Base-by-base conservation (phyloP, 1,140 invertebrate species). In the Lucilia sericata region DNA sequence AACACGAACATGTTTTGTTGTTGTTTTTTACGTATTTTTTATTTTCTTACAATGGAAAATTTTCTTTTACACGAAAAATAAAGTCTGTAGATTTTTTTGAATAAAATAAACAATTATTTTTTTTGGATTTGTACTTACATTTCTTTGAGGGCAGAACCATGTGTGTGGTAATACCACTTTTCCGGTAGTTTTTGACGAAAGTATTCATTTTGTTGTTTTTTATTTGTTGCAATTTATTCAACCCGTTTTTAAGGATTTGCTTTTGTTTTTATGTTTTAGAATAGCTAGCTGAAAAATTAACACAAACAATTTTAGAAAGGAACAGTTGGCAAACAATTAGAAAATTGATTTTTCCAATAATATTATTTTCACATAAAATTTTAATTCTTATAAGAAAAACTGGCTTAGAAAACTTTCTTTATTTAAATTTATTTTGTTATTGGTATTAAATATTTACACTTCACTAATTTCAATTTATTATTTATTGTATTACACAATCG, bases 21-120 rank as follows among this genome's bases (percentile, higher is more conserved):
- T 30, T 30, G n/a, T 60, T 60, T 60, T 60, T 60, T 60, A 5
- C 14, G 17, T 42, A 2, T 42, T 42, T 10, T 8, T 42, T 42
- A 7, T n/a, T 5, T 60, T 60, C 13, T 70, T 42, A 80, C 76
- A 80, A 80, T 80, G 76, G 76, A 80, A 80, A 80, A 42, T 80
- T 80, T 76, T 78, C 36, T 60, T 70, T 70, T 21, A 21, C n/a
- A 19, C 7, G 1, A 70, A 70, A 70, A 70, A 21, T 21, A 70
- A 21, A 5, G 25, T 5, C 17, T 60, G 10, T 8, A 70, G 5
- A 70, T 17, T 14, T 55, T 10, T 21, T 21, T 25, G 2, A 70
- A 21, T 70, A 70, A 70, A 70, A 70, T 21, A 70, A 21, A 70
- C 12, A 70, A 70, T 25, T 19, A 25, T 21, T 60, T n/a, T 17